These are phyloP conservation scores for Melanostigma gelatinosum DNA, from an alignment of 2,113 vertebrate species.

Conservation along the genomic window DNA sequence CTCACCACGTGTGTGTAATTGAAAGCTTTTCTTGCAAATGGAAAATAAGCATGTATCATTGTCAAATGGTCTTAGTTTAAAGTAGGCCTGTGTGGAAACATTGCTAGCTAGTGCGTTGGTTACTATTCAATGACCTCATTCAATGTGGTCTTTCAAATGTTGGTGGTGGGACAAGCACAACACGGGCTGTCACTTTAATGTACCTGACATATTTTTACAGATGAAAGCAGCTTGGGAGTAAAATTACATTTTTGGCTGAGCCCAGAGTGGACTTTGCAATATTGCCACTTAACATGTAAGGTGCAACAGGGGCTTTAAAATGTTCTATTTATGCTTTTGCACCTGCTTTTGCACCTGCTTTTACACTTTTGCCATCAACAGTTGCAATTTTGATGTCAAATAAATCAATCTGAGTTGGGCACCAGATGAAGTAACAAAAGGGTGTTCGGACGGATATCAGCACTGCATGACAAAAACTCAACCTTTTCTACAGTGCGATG, in stretches of 20 bases:
- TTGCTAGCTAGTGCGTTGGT: neutral
- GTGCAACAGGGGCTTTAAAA: neutral
- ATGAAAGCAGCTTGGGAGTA: neutral
- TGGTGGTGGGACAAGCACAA: neutral
- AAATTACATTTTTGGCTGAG: neutral
- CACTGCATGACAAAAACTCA: neutral
- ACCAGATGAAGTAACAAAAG: neutral
- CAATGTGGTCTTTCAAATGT: neutral
- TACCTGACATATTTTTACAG: neutral
- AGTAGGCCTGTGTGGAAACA: neutral
- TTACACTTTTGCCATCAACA: neutral
- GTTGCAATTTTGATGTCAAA: neutral
- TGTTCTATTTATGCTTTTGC: neutral
- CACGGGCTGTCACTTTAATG: neutral
- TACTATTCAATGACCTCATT: neutral
- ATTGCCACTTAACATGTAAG: neutral
- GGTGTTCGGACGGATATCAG: neutral
- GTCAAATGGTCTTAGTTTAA: neutral
- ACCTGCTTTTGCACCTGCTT: neutral
- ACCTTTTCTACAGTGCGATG: neutral
- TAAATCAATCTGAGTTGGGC: neutral
- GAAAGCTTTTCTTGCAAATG: neutral
- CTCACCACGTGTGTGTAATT: neutral
- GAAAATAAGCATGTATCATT: neutral
- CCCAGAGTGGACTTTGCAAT: neutral